These are phyloP conservation scores for Hystrix brachyura DNA, from an alignment of 2,113 vertebrate species.

Conservation along the genomic window DNA sequence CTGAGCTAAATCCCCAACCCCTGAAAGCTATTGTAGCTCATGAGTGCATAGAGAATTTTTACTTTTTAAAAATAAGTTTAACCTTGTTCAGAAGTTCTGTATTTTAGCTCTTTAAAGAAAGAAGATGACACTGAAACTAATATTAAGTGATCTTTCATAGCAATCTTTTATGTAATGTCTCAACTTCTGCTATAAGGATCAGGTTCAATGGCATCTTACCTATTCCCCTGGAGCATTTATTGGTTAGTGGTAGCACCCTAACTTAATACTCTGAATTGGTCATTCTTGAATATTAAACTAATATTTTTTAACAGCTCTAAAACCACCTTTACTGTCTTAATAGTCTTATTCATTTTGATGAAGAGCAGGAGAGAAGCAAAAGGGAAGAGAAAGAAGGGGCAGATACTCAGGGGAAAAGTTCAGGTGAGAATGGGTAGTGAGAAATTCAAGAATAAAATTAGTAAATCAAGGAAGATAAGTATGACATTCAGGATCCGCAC, in stretches of 20 bases:
- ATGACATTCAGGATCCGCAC: neutral
- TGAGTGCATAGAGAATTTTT: neutral
- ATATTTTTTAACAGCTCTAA: neutral
- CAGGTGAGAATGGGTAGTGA: neutral
- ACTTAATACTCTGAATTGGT: neutral
- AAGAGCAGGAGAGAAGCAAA: neutral
- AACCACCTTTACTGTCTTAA: neutral
- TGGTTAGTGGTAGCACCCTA: neutral
- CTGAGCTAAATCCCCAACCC: too few relatives aligned
- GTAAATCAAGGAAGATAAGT: neutral
- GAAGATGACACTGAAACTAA: neutral
- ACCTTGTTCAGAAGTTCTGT: constrained; percentile 3
- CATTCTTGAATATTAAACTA: neutral
- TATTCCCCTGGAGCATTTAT: constrained; percentile 3
- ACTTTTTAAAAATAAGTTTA: constrained; percentile 25
- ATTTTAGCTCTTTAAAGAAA: constrained; percentile 45
- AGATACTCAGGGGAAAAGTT: neutral
- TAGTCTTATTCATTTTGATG: neutral
- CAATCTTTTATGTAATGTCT: neutral
- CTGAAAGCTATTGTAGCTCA: neutral
- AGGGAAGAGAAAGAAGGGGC: neutral
- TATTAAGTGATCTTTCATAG: neutral
- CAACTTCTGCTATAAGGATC: neutral
- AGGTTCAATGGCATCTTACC: neutral
- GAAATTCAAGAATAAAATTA: neutral